Base-by-base conservation (phyloP, 2,888 invertebrate species). In the Cylloceria caligata region DNA sequence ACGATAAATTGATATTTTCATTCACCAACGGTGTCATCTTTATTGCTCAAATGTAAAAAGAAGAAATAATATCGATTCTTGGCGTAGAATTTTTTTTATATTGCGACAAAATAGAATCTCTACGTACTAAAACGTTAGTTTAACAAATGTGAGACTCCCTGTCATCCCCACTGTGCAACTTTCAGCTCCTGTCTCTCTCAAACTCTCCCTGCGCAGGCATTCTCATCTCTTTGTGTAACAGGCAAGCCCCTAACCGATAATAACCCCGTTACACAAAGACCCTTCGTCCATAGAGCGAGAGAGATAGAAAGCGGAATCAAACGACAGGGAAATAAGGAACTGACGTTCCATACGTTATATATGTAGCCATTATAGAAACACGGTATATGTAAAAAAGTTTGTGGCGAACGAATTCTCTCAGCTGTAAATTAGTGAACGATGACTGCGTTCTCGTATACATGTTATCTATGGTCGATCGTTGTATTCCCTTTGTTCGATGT, bases 211-310 rank as follows among this genome's bases (percentile, higher is more conserved):
- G 11, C 13, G 16, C 49, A 62, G 52, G 62, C 68, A 45, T 62
- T 79, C 60, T 74, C 74, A 55, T 74, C 68, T 69, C 80, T 74
- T 80, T 80, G 74, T 80, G 80, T 55, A 68, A 74, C 80, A 74
- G 60, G 67, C 57, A 49, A 60, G 60, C 57, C 79, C 45, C 74
- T 80, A 74, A 80, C 74, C 80, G 69, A 80, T 74, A 80, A 80
- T 74, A 80, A 80, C 62, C 69, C 45, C 64, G 64, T 42, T 55
- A 55, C 42, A 42, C 68, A 45, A 69, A 64, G 55, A 39, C 67
- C 73, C 62, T 64, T 55, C 64, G 52, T 60, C 21, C 21, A 42
- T 42, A 9, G 39, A 60, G 30, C 34, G n/a, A 72, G 34, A 36
- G 16, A 57, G 57, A 65, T 19, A 34, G 42, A 57, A 55, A 57